Percentiles rank a stretch among this genome's conserved stretches.
Conservation (phyloP, 1,140 invertebrate species). For the Limonius californicus region DNA sequence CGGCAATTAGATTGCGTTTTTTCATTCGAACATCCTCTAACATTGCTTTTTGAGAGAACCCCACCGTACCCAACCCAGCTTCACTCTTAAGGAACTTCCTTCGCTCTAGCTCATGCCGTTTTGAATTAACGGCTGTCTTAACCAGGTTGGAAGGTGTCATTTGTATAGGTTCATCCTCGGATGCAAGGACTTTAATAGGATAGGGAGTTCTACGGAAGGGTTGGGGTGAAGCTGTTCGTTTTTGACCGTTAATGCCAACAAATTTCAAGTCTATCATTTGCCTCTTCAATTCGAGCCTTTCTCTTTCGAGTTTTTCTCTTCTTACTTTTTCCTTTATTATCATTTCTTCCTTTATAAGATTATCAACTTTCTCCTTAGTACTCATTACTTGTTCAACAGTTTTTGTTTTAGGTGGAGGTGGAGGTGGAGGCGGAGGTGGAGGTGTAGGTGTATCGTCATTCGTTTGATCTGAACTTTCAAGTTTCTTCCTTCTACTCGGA, state of each 20-base stretch:
- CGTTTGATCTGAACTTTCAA: conserved; percentile 17
- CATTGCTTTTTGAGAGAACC: conserved; percentile 21
- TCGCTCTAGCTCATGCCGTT: conserved; percentile 53
- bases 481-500: conserved; percentile 47
- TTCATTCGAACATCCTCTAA: conserved; percentile 37
- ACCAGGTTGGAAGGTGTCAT: conserved; percentile 63
- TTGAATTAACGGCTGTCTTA: conserved; percentile 61
- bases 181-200: conserved; percentile 9
- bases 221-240: neutral
- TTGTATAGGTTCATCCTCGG: conserved; percentile 22
- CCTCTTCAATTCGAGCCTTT: conserved; percentile 5
- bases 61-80: conserved; percentile 36
- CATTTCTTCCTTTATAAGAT: neutral
- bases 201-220: conserved; percentile 20
- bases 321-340: neutral
- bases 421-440: no score
- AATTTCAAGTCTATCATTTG: neutral
- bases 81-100: conserved; percentile 33
- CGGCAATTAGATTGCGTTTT: conserved; percentile 42
- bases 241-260: neutral
- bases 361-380: neutral
- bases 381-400: neutral
- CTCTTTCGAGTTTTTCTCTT: conserved; percentile 14
- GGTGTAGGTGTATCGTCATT: no score
- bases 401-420: neutral